Evolutionary conservation across 2,797 vertebrate species (phyloP).

Genomic region (Orientallactaga sibirica): DNA sequence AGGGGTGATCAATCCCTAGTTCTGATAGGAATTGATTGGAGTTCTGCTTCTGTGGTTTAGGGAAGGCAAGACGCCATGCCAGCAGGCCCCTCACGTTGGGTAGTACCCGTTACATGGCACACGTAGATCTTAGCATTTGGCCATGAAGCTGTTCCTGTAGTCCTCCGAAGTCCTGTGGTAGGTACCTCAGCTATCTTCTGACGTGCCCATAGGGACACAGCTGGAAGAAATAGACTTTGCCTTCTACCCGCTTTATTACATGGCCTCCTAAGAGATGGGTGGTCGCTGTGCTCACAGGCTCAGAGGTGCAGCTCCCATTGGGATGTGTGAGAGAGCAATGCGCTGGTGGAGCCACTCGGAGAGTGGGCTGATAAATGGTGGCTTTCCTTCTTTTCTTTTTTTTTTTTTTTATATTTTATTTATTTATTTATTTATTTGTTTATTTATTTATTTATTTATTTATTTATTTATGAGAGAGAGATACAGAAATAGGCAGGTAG

Average conservation of each 20-base stretch:
- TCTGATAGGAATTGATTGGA: neutral
- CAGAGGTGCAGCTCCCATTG: neutral
- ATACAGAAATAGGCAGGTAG: too few species aligned
- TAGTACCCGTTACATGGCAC: neutral
- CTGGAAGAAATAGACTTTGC: neutral
- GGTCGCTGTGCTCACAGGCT: neutral
- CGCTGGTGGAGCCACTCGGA: neutral
- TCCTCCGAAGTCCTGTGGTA: neutral
- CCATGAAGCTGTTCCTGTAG: accelerated
- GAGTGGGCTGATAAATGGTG: accelerated
- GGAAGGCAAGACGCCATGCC: neutral
- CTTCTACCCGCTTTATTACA: neutral
- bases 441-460: too few species aligned
- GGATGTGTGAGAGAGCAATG: neutral
- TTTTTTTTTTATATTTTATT: too few species aligned
- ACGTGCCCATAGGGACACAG: neutral
- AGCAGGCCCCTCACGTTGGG: neutral
- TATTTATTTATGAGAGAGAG: too few species aligned
- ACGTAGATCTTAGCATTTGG: accelerated
- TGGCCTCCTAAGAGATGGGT: neutral
- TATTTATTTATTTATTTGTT: too few species aligned
- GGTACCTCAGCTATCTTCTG: neutral
- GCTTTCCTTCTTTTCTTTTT: neutral
- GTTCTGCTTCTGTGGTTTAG: neutral
- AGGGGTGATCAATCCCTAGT: too few species aligned